A percentile compares a stretch with the other conserved stretches of the same genome.
These are phyloP conservation scores for Patella pellucida DNA, from an alignment of 2,888 invertebrate genomes.

Conservation along the genomic window DNA sequence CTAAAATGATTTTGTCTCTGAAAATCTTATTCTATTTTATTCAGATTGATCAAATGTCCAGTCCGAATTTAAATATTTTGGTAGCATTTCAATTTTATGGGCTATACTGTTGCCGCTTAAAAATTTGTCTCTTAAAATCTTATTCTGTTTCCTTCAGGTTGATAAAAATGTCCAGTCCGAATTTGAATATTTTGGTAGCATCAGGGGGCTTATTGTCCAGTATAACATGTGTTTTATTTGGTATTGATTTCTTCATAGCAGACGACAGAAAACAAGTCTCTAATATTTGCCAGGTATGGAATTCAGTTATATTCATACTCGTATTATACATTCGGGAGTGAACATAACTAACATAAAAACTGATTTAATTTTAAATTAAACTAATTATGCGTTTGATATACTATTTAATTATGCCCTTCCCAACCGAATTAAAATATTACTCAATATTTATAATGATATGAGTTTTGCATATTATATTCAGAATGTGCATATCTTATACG, in stretches of 20 bases:
- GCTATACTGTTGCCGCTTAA: background rate
- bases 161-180: conserved; percentile 61
- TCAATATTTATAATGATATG: too few relatives aligned
- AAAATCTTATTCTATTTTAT: conserved; percentile 17
- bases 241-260: conserved; percentile 47
- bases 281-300: conserved; percentile 53
- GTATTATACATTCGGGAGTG: background rate
- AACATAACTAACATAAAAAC: background rate
- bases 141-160: conserved; percentile 40
- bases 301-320: background rate
- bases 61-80: conserved; percentile 54
- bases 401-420: too few relatives aligned
- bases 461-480: too few relatives aligned
- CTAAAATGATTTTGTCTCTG: background rate
- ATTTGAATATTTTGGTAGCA: conserved; percentile 51
- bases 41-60: conserved; percentile 61
- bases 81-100: conserved; percentile 29
- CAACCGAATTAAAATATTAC: too few relatives aligned
- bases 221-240: conserved; percentile 49
- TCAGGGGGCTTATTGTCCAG: conserved; percentile 53
- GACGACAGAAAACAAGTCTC: conserved; percentile 36
- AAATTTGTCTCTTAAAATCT: background rate
- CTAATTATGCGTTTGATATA: background rate
- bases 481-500: too few relatives aligned
- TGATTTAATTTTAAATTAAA: background rate